These are phyloP conservation scores for Pediacus dermestoides DNA, from an alignment of 2,888 invertebrate species.

Conservation along the genomic window DNA sequence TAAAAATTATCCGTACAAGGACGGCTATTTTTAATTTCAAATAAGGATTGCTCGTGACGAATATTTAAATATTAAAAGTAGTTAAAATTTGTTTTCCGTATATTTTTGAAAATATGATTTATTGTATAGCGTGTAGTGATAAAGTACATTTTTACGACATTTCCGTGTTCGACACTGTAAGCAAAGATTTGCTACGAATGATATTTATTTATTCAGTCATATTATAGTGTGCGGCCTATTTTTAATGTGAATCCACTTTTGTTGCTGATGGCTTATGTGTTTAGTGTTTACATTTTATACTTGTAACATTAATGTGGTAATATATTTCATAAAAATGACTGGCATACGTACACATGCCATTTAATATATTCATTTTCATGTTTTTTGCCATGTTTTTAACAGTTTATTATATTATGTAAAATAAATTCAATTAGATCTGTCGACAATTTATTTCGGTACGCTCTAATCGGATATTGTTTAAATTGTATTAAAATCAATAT, in stretches of 20 bases:
- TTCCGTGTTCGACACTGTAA: conserved; percentile 30
- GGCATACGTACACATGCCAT: not conserved
- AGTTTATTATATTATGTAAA: conserved; percentile 1
- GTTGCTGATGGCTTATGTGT: not conserved
- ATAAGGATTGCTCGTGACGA: too few relatives aligned
- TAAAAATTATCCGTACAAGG: too few relatives aligned
- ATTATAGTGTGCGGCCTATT: not conserved
- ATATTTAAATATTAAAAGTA: too few relatives aligned
- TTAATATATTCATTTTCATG: not conserved
- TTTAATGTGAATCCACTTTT: conserved; percentile 5
- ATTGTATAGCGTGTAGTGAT: conserved; percentile 7
- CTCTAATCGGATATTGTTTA: too few relatives aligned
- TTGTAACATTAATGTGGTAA: conserved; percentile 2
- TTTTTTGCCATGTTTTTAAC: conserved; percentile 1
- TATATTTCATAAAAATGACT: not conserved
- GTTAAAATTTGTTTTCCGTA: too few relatives aligned
- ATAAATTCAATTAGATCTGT: not conserved
- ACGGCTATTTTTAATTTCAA: too few relatives aligned
- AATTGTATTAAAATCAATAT: too few relatives aligned
- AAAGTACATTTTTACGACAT: conserved; percentile 31
- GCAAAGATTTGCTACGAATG: conserved; percentile 28
- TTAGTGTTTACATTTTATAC: too few relatives aligned
- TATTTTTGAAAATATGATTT: too few relatives aligned
- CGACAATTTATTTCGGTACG: conserved; percentile 1
- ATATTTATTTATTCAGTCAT: conserved; percentile 10